Base-by-base conservation (phyloP, 1,140 invertebrate genomes). In the Zeugodacus cucurbitae region DNA sequence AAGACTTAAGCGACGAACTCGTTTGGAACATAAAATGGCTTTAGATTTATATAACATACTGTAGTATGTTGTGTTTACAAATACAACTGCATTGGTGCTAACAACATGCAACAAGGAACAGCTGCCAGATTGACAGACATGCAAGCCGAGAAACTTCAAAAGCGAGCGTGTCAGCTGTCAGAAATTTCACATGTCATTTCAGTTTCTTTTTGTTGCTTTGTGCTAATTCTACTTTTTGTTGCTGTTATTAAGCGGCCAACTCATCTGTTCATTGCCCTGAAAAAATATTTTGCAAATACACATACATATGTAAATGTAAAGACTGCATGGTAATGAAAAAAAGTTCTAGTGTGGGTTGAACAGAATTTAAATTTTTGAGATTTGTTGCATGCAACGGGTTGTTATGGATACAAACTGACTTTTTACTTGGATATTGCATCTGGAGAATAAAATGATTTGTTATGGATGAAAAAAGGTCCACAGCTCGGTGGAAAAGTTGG, bases 111-210 rank as follows among this genome's bases (percentile, higher is more conserved):
- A 29, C 4, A 20, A 3, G 14, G n/a, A 26, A 41, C 41, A 82
- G 74, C 74, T 82, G 44, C 11, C 74, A 26, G 74, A 82, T 82
- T 82, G 74, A 82, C 44, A 82, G 37, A 29, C 74, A 48, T 48
- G 41, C 74, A 82, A 20, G 41, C 37, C 48, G 29, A 48, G n/a
- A n/a, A 32, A 54, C 74, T 48, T 82, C 74, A 48, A 82, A 70
- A 82, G n/a, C 37, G 41, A 82, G 7, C 74, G 8, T n/a, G 2
- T 48, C 41, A 11, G 74, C 74, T 48, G 41, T 82, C 37, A 82
- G 41, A 82, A 82, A 54, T 48, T 82, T 82, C 74, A 48, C 74
- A 82, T 48, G 74, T 17, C 14, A 54, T 54, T 54, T 54, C 48
- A 17, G 48, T 10, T 54, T 1, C 26, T 20, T 0, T 0, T 29